Percentiles rank a stretch among this genome's conserved stretches.
These are phyloP conservation scores for Aplysina aerophoba DNA, from an alignment of 37 sponge, comb jelly and placozoan species.

Conservation along the genomic window DNA sequence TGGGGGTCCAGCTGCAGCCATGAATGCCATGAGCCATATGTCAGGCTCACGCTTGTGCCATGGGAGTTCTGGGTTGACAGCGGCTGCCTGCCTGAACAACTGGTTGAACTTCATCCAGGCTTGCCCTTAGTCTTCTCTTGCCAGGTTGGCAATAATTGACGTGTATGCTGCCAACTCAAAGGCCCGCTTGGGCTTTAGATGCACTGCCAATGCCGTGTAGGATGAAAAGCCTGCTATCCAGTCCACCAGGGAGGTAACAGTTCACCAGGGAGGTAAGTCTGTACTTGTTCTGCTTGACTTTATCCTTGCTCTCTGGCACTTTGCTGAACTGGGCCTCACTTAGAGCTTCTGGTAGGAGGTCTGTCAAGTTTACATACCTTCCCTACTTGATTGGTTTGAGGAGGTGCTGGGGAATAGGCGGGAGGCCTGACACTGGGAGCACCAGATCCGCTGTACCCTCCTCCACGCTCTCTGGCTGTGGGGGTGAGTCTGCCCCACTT, in stretches of 20 bases:
- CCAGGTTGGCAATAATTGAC: background rate
- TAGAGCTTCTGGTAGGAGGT: background rate
- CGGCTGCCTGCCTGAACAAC: background rate
- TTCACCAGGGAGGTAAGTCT: background rate
- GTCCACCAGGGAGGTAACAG: no score
- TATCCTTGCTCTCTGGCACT: background rate
- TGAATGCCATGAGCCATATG: background rate
- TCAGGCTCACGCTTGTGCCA: background rate
- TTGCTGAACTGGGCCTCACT: no score
- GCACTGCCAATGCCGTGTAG: background rate
- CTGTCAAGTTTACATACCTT: background rate
- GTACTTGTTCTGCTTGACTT: background rate
- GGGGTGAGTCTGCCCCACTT: no score
- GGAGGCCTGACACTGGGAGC: background rate
- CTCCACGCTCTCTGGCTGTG: no score
- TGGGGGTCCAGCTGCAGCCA: background rate
- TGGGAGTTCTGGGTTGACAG: background rate
- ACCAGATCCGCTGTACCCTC: no score
- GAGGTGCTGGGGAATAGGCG: background rate
- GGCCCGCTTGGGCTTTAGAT: background rate
- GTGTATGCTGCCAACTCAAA: background rate
- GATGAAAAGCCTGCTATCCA: background rate
- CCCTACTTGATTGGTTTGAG: background rate
- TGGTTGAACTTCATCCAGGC: background rate
- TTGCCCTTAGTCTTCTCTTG: background rate